Evolutionary conservation across 2,888 invertebrate species (phyloP).

Genomic region (Trichogramma evanescens): DNA sequence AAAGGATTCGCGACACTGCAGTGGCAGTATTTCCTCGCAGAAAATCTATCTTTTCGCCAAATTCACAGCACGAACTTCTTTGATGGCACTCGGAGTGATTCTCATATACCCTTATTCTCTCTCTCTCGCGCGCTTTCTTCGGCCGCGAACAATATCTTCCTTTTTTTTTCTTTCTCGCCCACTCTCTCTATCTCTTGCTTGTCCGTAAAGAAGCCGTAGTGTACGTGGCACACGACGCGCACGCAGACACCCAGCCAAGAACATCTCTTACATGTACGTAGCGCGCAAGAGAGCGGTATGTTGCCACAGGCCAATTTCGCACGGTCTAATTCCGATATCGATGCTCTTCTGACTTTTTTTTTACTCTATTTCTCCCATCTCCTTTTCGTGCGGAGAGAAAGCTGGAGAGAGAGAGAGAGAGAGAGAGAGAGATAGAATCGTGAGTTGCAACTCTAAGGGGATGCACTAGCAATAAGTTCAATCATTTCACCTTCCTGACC

Average conservation of each 20-base stretch:
- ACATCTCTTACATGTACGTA: background rate
- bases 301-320: conserved; percentile 10
- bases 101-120: conserved; percentile 23
- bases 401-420: too few species aligned
- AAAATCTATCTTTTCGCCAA: conserved; percentile 36
- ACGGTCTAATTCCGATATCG: conserved; percentile 22
- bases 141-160: conserved; percentile 23
- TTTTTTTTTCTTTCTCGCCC: conserved; percentile 13
- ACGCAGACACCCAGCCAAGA: conserved; percentile 7
- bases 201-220: conserved; percentile 7
- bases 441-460: too few species aligned
- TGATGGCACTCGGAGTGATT: conserved; percentile 42
- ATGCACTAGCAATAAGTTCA: too few species aligned
- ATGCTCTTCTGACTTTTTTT: background rate
- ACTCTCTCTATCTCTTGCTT: background rate
- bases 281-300: background rate
- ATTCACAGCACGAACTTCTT: conserved; percentile 43
- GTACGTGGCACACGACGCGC: background rate
- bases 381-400: too few species aligned
- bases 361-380: too few species aligned
- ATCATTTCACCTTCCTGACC: too few species aligned
- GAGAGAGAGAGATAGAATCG: too few species aligned
- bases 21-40: conserved; percentile 28
- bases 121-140: background rate
- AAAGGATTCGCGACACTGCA: conserved; percentile 6